A percentile compares a stretch with the other conserved stretches of the same genome.
Evolutionary conservation across 2,113 vertebrate genomes (phyloP).

Genomic region (Eidolon helvum): DNA sequence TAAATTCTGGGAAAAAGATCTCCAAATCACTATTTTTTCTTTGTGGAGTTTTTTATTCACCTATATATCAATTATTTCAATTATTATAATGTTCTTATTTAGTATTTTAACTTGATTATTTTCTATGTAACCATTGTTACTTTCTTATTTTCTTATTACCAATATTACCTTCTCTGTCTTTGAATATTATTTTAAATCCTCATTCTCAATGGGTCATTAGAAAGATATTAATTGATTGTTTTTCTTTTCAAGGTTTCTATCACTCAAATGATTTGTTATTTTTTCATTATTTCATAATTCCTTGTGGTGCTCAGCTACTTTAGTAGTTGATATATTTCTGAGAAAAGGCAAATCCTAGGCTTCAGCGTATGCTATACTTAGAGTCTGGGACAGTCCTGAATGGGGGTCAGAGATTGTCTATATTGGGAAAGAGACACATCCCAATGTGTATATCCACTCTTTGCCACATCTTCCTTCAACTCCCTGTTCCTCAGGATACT

Average conservation of each 20-base stretch:
- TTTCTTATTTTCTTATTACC: background rate
- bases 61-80: background rate
- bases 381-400: background rate
- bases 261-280: background rate
- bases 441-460: background rate
- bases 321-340: background rate
- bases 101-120: background rate
- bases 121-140: background rate
- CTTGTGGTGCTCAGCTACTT: background rate
- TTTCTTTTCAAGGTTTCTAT: background rate
- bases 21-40: background rate
- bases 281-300: background rate
- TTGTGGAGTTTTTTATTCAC: background rate
- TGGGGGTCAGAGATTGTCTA: background rate
- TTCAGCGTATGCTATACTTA: background rate
- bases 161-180: background rate
- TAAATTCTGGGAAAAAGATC: background rate
- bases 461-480: background rate
- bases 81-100: background rate
- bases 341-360: background rate
- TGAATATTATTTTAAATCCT: background rate
- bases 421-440: background rate
- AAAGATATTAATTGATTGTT: background rate
- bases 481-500: accelerated
- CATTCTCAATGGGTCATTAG: background rate